Base-by-base conservation (phyloP, 2,888 invertebrate genomes). In the Tineola bisselliella region DNA sequence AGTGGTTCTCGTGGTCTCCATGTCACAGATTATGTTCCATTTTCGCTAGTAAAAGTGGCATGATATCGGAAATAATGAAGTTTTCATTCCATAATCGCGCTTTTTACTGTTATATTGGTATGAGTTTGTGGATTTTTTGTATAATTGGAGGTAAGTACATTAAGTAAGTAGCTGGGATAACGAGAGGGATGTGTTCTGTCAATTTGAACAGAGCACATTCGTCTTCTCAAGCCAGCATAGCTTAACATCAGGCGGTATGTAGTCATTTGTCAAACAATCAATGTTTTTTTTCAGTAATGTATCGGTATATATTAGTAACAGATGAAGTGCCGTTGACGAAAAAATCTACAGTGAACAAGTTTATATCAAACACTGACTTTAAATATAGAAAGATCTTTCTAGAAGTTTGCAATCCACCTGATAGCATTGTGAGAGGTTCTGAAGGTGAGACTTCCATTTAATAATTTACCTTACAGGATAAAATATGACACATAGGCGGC, bases 81-180 rank as follows among this genome's bases (percentile, higher is more conserved):
- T 84, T 84, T 72, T 79, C 87, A 8, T 87, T 84, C 68, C 93
- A 94, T 71, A 93, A 93, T 73, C 89, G 93, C 70, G 93, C 94
- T 31, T 88, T 94, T 72, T 94, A 94, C 72, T 94, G 94, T 81
- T 94, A 94, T 73, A 82, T 94, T 67, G 89, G 94, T 62, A 90
- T 94, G 83, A 93, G 91, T 77, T 75, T 94, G 65, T 94, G 94
- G 94, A 94, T 94, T 73, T 91, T 93, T 74, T 87, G 94, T 62
- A 82, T 94, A 25, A 91, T 94, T 64, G 92, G 92, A 68, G 93
- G 92, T 92, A 76, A 80, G 72, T 33, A 12, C 58, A n/a, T 57
- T 57, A 25, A 25, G 25, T 57, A 52, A 17, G n/a, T 52, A 52
- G 11, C 25, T 6, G n/a, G n/a, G n/a, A n/a, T n/a, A n/a, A n/a